phyloP scores from a whole-genome alignment of 2,113 vertebrate genomes.

The Vimba vimba region DNA sequence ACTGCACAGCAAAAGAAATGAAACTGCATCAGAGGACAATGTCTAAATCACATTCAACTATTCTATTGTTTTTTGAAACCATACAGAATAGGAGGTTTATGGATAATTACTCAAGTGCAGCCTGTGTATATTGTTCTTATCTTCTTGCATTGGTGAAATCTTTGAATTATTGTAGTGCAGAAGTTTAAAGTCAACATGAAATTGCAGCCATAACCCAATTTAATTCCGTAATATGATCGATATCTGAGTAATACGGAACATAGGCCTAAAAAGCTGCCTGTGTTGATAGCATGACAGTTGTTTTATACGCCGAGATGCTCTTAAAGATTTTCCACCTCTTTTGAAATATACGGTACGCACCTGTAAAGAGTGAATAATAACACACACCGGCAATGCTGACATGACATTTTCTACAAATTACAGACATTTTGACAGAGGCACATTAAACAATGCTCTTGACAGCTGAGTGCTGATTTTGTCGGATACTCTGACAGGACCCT shows the following conservation, averaged over 20 bases:
- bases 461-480: slow-evolving; percentile 1
- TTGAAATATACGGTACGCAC: background rate
- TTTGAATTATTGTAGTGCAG: background rate
- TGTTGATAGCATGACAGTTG: background rate
- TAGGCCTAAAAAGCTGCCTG: background rate
- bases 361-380: slow-evolving; percentile 40
- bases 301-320: background rate
- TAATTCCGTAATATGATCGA: background rate
- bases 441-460: slow-evolving; percentile 28
- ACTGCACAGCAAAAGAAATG: background rate
- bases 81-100: background rate
- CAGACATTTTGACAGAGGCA: slow-evolving; percentile 18
- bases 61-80: background rate
- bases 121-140: background rate
- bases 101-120: background rate
- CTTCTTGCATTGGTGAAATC: background rate
- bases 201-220: background rate
- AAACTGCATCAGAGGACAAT: background rate
- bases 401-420: slow-evolving; percentile 28
- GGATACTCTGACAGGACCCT: background rate
- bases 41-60: background rate
- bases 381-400: background rate
- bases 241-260: background rate
- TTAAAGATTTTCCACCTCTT: background rate
- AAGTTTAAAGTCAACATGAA: background rate